Conservation (phyloP, 2,797 vertebrate species). For the Chelon auratus region DNA sequence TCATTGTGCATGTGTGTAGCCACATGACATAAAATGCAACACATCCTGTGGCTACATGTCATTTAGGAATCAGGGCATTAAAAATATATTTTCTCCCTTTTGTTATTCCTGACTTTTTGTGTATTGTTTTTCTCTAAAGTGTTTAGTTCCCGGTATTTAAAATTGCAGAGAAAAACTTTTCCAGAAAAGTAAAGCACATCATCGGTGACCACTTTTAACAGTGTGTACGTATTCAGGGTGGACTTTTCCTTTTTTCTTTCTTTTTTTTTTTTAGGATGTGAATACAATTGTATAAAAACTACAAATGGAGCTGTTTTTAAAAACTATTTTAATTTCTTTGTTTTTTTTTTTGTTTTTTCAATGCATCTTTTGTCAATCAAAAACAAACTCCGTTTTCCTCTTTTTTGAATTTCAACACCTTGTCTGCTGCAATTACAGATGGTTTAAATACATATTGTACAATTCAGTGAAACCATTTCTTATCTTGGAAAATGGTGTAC, state of each 20-base stretch:
- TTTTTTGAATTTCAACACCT: constrained; percentile 38
- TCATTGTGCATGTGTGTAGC: constrained; percentile 19
- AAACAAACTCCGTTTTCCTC: constrained; percentile 21
- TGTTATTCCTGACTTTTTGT: constrained; percentile 4
- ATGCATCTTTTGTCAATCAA: constrained; percentile 49
- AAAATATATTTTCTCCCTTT: not conserved
- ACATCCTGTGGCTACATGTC: not conserved
- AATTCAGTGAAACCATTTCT: constrained; percentile 80
- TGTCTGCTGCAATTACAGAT: constrained; percentile 68
- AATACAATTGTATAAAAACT: constrained; percentile 48
- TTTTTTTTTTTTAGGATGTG: constrained; percentile 21
- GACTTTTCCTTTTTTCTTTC: constrained; percentile 47
- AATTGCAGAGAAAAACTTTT: not conserved
- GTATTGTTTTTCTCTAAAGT: constrained; percentile 1
- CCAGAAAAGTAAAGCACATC: not conserved
- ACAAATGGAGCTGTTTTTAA: constrained; percentile 21
- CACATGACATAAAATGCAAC: constrained; percentile 14
- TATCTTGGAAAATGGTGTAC: constrained; percentile 84
- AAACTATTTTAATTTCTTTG: constrained; percentile 14
- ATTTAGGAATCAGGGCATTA: not conserved
- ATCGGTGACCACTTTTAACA: constrained; percentile 22
- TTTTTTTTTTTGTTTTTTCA: constrained; percentile 37
- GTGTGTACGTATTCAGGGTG: constrained; percentile 51
- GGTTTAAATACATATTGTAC: constrained; percentile 77
- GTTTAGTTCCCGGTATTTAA: not conserved